These are phyloP conservation scores for Bombus impatiens DNA, from an alignment of 1,140 invertebrate species.

Conservation along the genomic window DNA sequence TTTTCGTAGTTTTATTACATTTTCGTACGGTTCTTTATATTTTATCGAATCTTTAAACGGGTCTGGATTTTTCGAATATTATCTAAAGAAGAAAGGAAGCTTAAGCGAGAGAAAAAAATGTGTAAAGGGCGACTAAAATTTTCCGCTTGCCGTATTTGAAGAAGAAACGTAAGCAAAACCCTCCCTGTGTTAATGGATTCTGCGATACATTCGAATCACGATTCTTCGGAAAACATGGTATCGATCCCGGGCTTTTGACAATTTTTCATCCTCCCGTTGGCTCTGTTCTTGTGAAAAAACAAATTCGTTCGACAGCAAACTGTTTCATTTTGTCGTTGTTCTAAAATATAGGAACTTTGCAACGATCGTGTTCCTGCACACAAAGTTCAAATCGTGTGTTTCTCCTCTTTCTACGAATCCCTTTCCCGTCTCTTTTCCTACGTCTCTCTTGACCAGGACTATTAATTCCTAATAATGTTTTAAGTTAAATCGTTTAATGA, in stretches of 20 bases:
- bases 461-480: too few species aligned
- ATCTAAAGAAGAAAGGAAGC: neutral
- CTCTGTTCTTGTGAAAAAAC: neutral
- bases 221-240: neutral
- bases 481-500: fast-evolving
- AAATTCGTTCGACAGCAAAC: neutral
- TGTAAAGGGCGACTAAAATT: neutral
- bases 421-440: too few species aligned
- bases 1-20: too few species aligned
- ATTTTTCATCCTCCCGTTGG: neutral
- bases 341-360: neutral
- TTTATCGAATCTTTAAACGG: too few species aligned
- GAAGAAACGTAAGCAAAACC: neutral
- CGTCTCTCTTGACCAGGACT: too few species aligned
- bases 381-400: neutral
- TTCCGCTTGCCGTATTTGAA: neutral
- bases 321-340: neutral
- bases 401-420: neutral
- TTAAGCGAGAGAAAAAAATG: neutral
- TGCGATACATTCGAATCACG: neutral
- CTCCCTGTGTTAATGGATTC: neutral
- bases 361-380: neutral
- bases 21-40: too few species aligned
- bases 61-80: too few species aligned
- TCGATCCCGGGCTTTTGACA: neutral